Base-by-base conservation (phyloP, 2,888 invertebrate genomes). In the Trilocha varians region DNA sequence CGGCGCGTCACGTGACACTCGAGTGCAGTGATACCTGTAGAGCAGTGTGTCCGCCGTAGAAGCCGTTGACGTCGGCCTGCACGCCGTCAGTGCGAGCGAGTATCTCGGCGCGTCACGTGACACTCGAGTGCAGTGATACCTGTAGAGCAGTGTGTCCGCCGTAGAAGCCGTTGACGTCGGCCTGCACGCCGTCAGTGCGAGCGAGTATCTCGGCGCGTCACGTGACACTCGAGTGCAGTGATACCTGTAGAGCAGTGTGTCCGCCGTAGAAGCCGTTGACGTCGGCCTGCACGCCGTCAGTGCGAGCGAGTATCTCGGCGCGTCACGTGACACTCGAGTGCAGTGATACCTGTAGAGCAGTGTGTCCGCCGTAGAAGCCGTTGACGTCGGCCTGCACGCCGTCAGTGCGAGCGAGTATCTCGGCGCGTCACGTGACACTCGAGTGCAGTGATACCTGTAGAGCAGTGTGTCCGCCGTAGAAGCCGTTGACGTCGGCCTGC, bases 31-130 rank as follows among this genome's bases (percentile, higher is more conserved):
- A n/a, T n/a, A n/a, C n/a, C n/a, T n/a, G n/a, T n/a, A n/a, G n/a
- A n/a, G 98, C 97, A 1, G 95, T 95, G 54, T 95, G 95, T 0
- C 96, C 95, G 16, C 96, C 96, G 80, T 97, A 98, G 8, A 97
- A 95, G 1, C 97, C 87, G 55, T 89, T 91, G 42, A 97, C 96
- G 67, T 95, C 93, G 0, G 93, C 91, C 78, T 88, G 75, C 5
- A 71, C 82, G 70, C 91, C 57, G 66, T 88, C 91, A 14, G 88
- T 86, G 41, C 83, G 68, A 65, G 85, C 91, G 32, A 94, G 79
- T 47, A 93, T 91, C 69, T 93, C 93, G 39, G 91, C 93, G 63
- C 92, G 94, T 53, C 93, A 95, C 73, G 87, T 78, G n/a, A 93
- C 92, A 80, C n/a, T n/a, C n/a, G n/a, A n/a, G n/a, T n/a, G n/a